Base-by-base conservation (phyloP, 2,113 vertebrate species). In the Smithornis capensis region DNA sequence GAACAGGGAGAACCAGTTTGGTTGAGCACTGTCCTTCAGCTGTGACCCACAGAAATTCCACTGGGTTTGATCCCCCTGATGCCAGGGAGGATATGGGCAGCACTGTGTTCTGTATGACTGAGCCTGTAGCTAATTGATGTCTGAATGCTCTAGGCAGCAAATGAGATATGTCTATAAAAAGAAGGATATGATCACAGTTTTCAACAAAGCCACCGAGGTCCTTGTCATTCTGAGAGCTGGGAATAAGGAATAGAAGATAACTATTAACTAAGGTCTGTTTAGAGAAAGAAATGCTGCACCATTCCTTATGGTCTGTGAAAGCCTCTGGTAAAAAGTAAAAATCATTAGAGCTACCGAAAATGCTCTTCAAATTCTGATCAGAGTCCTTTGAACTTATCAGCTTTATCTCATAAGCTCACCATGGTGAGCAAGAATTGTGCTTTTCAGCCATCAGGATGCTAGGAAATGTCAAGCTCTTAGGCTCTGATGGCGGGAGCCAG, bases 11-110 rank as follows among this genome's bases (percentile, higher is more conserved):
- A 77, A 65, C 7, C 6, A 15, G 3, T 83, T 93, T 45, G 77
- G 14, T 14, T 80, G 33, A 50, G 12, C 35, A 35, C 65, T 27
- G 59, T 50, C 35, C 28, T 83, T 75, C 49, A 45, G 12, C 42
- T 33, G n/a, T 63, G 76, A 75, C 31, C 14, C 33, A 59, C 33
- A 45, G 63, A 57, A 78, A 44, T 31, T 27, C 9, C 10, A 8
- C 0, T 63, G 55, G 15, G 13, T 59, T 74, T 70, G 29, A 7
- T 68, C 1, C 7, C 7, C 1, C 12, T 0, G 1, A 7, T 55
- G 38, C 19, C n/a, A 47, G 52, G 8, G 13, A 12, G 14, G 9
- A 49, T 73, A 24, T 18, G n/a, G 31, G 10, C 4, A 4, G 28
- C 44, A 56, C 17, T 50, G 33, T n/a, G 23, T 65, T 14, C 29